Percentiles rank a stretch among this genome's conserved stretches.
Evolutionary conservation across 2,797 vertebrate species (phyloP).

Genomic region (Parauchenoglanis ngamensis): DNA sequence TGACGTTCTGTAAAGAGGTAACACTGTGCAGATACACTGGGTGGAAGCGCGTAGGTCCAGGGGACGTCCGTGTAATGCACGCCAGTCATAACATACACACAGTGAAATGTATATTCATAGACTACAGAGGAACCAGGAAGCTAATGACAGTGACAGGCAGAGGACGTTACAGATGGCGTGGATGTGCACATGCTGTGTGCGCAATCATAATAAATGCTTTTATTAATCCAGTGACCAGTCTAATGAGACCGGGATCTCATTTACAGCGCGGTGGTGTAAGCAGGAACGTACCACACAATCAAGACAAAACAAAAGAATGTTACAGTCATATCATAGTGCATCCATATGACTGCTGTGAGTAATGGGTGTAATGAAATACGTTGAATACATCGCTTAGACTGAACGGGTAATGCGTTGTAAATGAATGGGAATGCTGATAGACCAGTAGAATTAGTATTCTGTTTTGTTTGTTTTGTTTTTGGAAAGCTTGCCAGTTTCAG

Average conservation of each 20-base stretch:
- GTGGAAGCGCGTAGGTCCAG: neutral
- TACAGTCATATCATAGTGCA: neutral
- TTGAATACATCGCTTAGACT: neutral
- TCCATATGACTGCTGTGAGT: neutral
- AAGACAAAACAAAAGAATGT: neutral
- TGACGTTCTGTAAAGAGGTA: neutral
- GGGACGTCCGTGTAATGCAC: neutral
- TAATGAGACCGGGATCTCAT: neutral
- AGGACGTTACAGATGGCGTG: neutral
- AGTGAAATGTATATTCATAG: conserved; percentile 13
- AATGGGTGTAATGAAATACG: neutral
- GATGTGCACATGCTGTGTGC: neutral
- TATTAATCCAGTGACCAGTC: neutral
- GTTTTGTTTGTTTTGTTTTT: neutral
- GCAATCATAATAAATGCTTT: neutral
- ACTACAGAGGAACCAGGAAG: neutral
- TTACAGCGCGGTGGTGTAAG: neutral
- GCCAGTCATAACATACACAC: neutral
- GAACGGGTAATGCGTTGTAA: too few relatives aligned
- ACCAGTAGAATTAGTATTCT: too few relatives aligned
- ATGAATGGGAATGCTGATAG: too few relatives aligned
- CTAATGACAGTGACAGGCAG: neutral
- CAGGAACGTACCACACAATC: neutral
- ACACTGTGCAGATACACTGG: neutral
- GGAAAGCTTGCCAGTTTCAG: neutral